A percentile compares a stretch with the other conserved stretches of the same genome.
phyloP scores from a whole-genome alignment of 2,113 vertebrate genomes.

The Marmota flaviventris region DNA sequence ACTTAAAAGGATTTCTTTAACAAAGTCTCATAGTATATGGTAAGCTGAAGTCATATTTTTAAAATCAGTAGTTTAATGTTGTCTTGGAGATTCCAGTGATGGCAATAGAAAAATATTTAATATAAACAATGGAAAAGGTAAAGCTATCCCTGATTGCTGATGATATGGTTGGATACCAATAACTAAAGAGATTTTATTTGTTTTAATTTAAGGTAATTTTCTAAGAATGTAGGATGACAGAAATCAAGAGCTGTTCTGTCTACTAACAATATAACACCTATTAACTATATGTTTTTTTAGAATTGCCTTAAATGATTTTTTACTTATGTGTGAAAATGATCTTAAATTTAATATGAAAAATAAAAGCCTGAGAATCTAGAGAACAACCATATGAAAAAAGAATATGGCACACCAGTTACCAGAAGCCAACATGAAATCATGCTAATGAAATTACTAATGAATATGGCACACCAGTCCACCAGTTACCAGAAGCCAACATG shows the following conservation, averaged over 20 bases:
- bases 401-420: not conserved
- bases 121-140: not conserved
- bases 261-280: not conserved
- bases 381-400: conserved; percentile 10
- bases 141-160: not conserved
- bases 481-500: not conserved
- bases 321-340: not conserved
- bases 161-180: not conserved
- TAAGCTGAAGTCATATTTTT: not conserved
- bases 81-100: not conserved
- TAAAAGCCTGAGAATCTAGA: not conserved
- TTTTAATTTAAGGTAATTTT: conserved; percentile 34
- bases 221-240: not conserved
- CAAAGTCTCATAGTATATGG: not conserved
- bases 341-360: conserved; percentile 28
- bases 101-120: not conserved
- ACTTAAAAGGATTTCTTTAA: not conserved
- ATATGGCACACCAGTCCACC: not conserved
- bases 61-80: not conserved
- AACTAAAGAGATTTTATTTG: not conserved
- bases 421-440: conserved; percentile 8
- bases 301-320: conserved; percentile 22
- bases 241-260: conserved; percentile 34
- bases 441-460: not conserved
- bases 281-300: not conserved